Evolutionary conservation across 2,113 vertebrate species (phyloP).

Genomic region (Rhineura floridana): DNA sequence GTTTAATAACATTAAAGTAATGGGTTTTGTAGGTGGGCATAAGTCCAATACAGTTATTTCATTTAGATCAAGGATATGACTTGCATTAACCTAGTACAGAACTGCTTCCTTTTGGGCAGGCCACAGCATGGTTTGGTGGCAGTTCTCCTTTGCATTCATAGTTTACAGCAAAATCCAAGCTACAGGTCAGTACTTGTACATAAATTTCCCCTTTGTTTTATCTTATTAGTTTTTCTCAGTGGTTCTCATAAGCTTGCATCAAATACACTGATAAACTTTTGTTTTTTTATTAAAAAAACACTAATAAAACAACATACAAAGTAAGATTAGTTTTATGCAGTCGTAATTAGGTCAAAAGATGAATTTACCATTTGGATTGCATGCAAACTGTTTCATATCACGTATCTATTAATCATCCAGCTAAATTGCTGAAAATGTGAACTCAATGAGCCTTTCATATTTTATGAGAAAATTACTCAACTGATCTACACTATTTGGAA

Average conservation of each 20-base stretch:
- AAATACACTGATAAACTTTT: neutral
- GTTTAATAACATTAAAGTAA: neutral
- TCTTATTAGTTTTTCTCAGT: neutral
- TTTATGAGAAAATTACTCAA: conserved; percentile 12
- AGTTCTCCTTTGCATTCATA: neutral
- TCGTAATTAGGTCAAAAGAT: neutral
- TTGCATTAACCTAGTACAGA: neutral
- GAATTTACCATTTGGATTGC: neutral
- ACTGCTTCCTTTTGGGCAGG: neutral
- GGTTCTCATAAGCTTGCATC: neutral
- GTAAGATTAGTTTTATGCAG: neutral
- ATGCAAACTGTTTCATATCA: neutral
- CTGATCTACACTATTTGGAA: neutral
- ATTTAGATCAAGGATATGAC: neutral
- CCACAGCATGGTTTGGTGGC: no score
- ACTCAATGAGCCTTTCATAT: neutral
- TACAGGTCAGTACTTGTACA: neutral
- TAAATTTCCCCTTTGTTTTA: neutral
- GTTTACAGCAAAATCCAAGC: neutral
- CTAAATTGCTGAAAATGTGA: neutral
- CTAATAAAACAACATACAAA: neutral
- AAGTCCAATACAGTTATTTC: neutral
- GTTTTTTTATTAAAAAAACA: neutral
- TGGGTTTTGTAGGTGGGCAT: no score
- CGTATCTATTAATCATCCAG: neutral